phyloP scores from a whole-genome alignment of 2,113 vertebrate species.

The Trematomus loennbergii region DNA sequence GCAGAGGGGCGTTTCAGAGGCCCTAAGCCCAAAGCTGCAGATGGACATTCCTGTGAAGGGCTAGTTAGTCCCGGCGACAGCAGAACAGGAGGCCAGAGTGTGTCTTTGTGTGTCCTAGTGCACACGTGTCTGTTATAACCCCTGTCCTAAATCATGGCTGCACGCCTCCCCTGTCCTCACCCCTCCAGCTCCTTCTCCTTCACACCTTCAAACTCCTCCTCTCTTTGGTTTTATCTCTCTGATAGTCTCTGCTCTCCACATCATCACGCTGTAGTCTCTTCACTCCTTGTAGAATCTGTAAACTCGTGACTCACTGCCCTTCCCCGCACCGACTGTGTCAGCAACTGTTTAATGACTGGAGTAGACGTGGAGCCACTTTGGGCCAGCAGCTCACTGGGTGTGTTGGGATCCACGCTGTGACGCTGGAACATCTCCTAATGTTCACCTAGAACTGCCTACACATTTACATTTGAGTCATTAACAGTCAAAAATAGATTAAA shows the following conservation, averaged over 20 bases:
- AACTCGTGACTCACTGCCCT: conserved; percentile 60
- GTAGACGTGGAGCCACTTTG: conserved; percentile 43
- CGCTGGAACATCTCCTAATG: conserved; percentile 35
- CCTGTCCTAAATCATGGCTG: conserved; percentile 66
- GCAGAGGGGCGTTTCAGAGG: conserved; percentile 22
- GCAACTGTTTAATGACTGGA: conserved; percentile 59
- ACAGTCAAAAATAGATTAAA: not conserved
- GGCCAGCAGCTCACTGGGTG: conserved; percentile 36
- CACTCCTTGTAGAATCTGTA: conserved; percentile 12
- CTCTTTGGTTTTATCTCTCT: conserved; percentile 4
- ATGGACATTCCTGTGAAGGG: conserved; percentile 82
- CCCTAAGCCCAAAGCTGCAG: conserved; percentile 62
- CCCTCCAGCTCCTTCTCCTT: conserved; percentile 11
- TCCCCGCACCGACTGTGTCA: conserved; percentile 59
- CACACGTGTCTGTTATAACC: conserved; percentile 51
- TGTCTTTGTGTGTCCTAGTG: conserved; percentile 38
- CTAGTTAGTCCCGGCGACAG: conserved; percentile 72
- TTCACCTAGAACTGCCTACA: conserved; percentile 23
- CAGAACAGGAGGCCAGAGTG: conserved; percentile 22
- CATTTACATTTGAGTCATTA: conserved; percentile 5
- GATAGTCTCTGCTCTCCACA: not conserved
- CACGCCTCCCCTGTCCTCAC: conserved; percentile 63
- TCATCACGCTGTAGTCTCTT: conserved; percentile 2
- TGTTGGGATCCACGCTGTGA: conserved; percentile 21
- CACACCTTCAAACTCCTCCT: conserved; percentile 18